Evolutionary conservation across 2,888 invertebrate genomes (phyloP).

Genomic region (Suillia variegata): DNA sequence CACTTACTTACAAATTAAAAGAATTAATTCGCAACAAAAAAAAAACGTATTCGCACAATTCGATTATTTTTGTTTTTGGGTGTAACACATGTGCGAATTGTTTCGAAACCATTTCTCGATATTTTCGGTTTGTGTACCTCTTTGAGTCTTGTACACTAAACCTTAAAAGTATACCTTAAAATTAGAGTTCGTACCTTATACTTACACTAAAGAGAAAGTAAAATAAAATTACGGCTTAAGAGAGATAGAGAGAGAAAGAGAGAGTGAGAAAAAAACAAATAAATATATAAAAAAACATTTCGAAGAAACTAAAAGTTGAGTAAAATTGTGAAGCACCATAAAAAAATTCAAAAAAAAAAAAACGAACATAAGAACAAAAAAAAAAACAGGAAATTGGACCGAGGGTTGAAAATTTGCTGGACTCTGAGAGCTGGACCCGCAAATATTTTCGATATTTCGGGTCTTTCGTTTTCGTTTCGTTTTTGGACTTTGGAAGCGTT

Average conservation of each 20-base stretch:
- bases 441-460: no score
- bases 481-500: no score
- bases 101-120: constrained; percentile 2
- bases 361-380: constrained; percentile 18
- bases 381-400: constrained; percentile 59
- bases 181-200: constrained; percentile 24
- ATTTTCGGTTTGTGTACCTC: not conserved
- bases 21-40: no score
- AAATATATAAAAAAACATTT: no score
- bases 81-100: constrained; percentile 52
- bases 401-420: constrained; percentile 50
- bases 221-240: constrained; percentile 10
- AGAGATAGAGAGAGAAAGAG: no score
- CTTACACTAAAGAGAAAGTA: constrained; percentile 4
- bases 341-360: constrained; percentile 21
- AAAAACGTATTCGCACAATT: constrained; percentile 30
- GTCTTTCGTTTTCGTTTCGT: no score
- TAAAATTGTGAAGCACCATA: constrained; percentile 21
- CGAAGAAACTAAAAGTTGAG: constrained; percentile 6
- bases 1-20: no score
- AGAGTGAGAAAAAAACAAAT: no score
- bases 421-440: not conserved
- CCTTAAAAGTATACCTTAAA: constrained; percentile 20
- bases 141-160: constrained; percentile 9
- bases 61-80: constrained; percentile 40